Evolutionary conservation across 2,113 vertebrate species (phyloP).

Genomic region (Petrocephalus microphthalmus): DNA sequence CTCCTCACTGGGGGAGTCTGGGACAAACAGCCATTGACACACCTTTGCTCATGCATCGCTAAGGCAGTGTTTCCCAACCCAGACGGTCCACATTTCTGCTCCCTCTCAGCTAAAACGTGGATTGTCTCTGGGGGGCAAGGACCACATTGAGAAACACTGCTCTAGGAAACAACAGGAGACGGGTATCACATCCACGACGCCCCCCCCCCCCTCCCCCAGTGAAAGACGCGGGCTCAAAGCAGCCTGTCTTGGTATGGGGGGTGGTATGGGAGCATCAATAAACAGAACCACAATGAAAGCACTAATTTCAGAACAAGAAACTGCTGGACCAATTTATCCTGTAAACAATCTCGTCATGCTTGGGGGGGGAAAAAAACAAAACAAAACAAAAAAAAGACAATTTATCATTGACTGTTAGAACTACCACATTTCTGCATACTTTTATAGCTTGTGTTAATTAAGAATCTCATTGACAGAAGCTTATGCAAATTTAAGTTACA

Average conservation of each 20-base stretch:
- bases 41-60: neutral
- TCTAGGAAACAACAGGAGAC: neutral
- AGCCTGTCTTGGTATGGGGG: slow-evolving; percentile 3
- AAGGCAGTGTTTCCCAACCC: neutral
- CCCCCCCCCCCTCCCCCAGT: neutral
- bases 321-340: slow-evolving; percentile 16
- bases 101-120: neutral
- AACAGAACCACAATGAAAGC: neutral
- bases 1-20: neutral
- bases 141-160: neutral
- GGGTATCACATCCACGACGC: neutral
- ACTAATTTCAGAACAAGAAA: slow-evolving; percentile 16
- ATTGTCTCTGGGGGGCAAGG: neutral
- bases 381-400: neutral
- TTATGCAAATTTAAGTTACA: slow-evolving; percentile 20
- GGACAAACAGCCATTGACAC: neutral
- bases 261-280: neutral
- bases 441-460: neutral
- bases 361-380: neutral
- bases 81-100: neutral
- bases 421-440: slow-evolving; percentile 15
- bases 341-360: slow-evolving; percentile 19
- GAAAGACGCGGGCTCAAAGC: neutral
- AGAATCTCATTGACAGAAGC: slow-evolving; percentile 18
- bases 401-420: slow-evolving; percentile 9